Evolutionary conservation across 2,888 invertebrate genomes (phyloP).

Genomic region (Xestia xanthographa): DNA sequence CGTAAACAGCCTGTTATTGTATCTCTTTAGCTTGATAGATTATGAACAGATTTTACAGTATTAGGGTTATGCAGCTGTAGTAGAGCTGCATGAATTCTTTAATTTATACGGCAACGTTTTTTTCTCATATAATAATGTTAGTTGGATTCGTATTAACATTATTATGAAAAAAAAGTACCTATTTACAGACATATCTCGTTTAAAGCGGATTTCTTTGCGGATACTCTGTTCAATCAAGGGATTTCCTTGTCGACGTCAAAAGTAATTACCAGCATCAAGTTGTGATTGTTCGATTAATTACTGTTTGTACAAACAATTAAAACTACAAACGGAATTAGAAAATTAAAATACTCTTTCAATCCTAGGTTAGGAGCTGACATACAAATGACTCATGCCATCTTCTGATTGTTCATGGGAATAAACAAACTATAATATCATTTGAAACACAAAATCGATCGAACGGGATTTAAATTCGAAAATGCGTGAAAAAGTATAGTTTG

Average conservation of each 20-base stretch:
- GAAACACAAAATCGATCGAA: conserved; percentile 31
- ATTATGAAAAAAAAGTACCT: background rate
- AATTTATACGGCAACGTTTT: background rate
- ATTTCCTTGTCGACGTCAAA: conserved; percentile 36
- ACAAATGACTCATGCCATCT: conserved; percentile 30
- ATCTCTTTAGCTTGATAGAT: background rate
- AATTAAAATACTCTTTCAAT: conserved; percentile 15
- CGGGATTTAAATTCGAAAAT: conserved; percentile 43
- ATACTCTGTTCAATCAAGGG: conserved; percentile 19
- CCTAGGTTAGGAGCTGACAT: conserved; percentile 9
- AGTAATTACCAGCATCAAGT: conserved; percentile 30
- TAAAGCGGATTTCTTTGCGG: conserved; percentile 29
- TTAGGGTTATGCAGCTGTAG: background rate
- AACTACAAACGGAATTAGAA: conserved; percentile 24
- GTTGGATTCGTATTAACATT: background rate
- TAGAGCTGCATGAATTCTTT: background rate
- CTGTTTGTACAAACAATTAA: conserved; percentile 32
- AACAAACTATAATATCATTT: conserved; percentile 20
- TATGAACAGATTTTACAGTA: background rate
- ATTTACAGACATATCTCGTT: background rate
- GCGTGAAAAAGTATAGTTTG: conserved; percentile 25
- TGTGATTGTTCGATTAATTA: conserved; percentile 43
- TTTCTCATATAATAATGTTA: background rate
- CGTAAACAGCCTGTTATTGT: background rate
- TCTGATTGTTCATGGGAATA: conserved; percentile 50